Conservation (phyloP, 2,888 invertebrate genomes). For the Dynastes hyllus region DNA sequence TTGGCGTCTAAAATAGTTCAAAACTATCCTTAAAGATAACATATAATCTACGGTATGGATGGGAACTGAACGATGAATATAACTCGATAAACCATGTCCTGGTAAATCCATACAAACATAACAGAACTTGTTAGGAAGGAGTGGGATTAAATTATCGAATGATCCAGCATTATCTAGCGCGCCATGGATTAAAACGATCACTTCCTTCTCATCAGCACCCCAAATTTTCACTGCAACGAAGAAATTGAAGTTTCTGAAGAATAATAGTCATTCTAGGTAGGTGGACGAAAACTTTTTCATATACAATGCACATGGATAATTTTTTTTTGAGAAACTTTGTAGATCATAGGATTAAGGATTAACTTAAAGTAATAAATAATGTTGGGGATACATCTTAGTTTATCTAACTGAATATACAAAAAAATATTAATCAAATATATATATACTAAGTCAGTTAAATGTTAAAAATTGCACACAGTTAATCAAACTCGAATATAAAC, state of each 20-base stretch:
- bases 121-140: conserved; percentile 71
- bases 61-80: conserved; percentile 68
- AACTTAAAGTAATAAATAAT: no score
- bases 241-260: background rate
- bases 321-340: no score
- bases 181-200: conserved; percentile 77
- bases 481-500: background rate
- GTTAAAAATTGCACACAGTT: no score
- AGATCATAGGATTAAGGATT: no score
- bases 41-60: conserved; percentile 63
- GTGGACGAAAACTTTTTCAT: no score
- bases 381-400: no score
- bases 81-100: conserved; percentile 76
- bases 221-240: conserved; percentile 74
- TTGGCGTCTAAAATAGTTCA: conserved; percentile 61
- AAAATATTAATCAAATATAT: no score
- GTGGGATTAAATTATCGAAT: conserved; percentile 75
- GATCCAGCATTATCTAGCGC: conserved; percentile 76
- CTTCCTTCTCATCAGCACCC: conserved; percentile 74
- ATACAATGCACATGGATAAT: no score
- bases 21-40: conserved; percentile 58
- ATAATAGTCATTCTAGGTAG: background rate
- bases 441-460: no score
- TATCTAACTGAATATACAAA: no score
- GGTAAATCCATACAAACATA: conserved; percentile 75